Base-by-base conservation (phyloP, 2,888 invertebrate genomes). In the Chloromyia formosa region DNA sequence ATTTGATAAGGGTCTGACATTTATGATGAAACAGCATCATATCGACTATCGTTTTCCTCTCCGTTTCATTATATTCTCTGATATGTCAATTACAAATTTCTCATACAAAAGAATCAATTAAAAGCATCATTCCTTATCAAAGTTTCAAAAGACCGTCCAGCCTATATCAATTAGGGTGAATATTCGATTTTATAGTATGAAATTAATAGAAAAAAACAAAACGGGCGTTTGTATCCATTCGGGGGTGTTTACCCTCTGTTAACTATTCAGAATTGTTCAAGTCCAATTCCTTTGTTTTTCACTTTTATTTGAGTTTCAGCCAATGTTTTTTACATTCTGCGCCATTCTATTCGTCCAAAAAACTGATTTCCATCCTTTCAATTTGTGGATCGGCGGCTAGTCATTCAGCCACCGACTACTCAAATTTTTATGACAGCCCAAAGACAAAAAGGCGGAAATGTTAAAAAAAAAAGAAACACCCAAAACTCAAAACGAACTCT, bases 191-290 rank as follows among this genome's bases (percentile, higher is more conserved):
- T 64, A 64, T 22, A 62, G 53, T 69, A 69, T 16, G 35, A 71
- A 74, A 69, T 74, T 69, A 74, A 74, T 69, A 77, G 77, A 78
- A 76, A 78, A 77, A 35, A 35, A 35, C 27, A 35, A 35, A 4
- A 2, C 27, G 27, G 27, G 27, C 27, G 27, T 7, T 7, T 35
- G 27, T 7, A 35, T 35, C 7, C 7, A 35, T 35, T 35, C 27
- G 7, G 2, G 27, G 3, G 3, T 35, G 7, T 35, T 35, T 35
- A 35, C 78, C 78, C 76, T 76, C 76, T 77, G 76, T 76, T 75
- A 74, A 56, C 69, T 71, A 76, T 78, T 75, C 75, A 77, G 77
- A 77, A 75, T 78, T 79, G 27, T 35, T 35, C 27, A 35, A 35
- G 27, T 35, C 7, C 27, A 35, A 35, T 79, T 78, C 40, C 23